phyloP scores from a whole-genome alignment of 2,888 invertebrate species.

The Calameuta idolon region DNA sequence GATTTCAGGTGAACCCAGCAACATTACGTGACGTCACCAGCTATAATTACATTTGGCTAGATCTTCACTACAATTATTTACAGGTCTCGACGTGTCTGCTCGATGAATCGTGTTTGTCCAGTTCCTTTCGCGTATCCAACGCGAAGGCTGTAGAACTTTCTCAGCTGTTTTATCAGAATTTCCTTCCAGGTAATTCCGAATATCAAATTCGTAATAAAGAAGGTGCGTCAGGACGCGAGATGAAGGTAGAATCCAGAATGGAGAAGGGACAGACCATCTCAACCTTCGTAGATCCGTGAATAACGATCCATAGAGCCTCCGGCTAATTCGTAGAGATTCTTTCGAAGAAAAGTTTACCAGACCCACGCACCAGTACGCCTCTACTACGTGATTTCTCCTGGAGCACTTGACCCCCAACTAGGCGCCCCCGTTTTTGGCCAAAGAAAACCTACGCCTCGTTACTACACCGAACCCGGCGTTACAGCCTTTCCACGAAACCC shows the following conservation, averaged over 20 bases:
- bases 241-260: neutral
- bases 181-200: neutral
- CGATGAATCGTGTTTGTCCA: neutral
- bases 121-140: neutral
- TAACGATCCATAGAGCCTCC: neutral
- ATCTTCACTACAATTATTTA: neutral
- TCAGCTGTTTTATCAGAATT: neutral
- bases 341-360: neutral
- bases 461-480: neutral
- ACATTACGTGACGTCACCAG: neutral
- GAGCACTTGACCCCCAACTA: neutral
- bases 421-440: neutral
- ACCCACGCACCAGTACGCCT: neutral
- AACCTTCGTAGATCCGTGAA: neutral
- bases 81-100: neutral
- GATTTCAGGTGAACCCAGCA: neutral
- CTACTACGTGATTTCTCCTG: neutral
- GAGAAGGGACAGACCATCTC: neutral
- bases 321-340: neutral
- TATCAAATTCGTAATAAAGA: neutral
- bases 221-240: neutral
- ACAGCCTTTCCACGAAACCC: neutral
- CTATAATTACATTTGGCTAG: conserved; percentile 7
- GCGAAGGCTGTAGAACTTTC: neutral
- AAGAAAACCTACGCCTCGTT: neutral